phyloP scores from a whole-genome alignment of 2,888 invertebrate genomes.

The Apamea sordens region DNA sequence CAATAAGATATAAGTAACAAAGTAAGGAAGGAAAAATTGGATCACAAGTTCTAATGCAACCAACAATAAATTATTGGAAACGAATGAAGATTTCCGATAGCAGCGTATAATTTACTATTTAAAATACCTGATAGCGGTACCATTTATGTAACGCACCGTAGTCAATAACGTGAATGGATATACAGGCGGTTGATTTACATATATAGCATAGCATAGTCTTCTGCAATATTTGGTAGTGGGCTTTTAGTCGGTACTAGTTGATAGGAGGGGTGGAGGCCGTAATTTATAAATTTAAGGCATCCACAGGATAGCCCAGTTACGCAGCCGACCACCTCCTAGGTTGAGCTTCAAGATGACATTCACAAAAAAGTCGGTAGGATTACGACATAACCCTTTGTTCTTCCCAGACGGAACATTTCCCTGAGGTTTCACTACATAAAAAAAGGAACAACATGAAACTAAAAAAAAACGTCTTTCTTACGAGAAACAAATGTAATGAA shows the following conservation, averaged over 20 bases:
- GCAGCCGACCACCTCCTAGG: too few relatives aligned
- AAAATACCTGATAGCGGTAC: slow-evolving; percentile 31
- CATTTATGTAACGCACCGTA: slow-evolving; percentile 63
- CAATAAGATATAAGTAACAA: slow-evolving; percentile 12
- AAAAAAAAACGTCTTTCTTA: not conserved
- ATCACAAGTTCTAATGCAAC: slow-evolving; percentile 2
- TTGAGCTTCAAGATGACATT: not conserved
- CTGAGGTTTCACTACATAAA: too few relatives aligned
- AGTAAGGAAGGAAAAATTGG: slow-evolving; percentile 32
- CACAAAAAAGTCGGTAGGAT: not conserved
- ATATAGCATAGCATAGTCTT: too few relatives aligned
- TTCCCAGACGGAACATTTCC: not conserved
- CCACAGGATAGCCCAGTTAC: not conserved
- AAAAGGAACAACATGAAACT: not conserved
- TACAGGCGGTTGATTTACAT: not conserved
- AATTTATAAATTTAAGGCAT: not conserved
- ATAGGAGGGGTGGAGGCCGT: not conserved
- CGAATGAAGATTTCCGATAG: slow-evolving; percentile 10
- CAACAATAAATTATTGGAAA: slow-evolving; percentile 21
- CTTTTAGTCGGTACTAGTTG: not conserved
- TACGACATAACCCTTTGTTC: not conserved
- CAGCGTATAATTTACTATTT: slow-evolving; percentile 16
- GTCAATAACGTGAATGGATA: slow-evolving; percentile 60
- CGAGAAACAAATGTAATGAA: too few relatives aligned
- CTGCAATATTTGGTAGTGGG: not conserved